Conservation (phyloP, 2,113 vertebrate species). For the Festucalex cinctus region DNA sequence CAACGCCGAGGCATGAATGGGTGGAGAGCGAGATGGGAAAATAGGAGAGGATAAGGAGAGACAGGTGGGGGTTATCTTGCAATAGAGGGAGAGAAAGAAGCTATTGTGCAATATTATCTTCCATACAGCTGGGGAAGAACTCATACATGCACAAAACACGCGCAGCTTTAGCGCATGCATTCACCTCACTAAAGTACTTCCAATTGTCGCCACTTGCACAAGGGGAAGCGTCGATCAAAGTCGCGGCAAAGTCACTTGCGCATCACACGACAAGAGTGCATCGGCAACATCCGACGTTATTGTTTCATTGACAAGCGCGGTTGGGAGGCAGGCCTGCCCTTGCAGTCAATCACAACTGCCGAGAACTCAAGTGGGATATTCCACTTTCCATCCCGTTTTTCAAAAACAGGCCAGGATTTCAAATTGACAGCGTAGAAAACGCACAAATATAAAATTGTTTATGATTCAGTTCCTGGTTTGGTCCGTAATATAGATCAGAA, state of each 20-base stretch:
- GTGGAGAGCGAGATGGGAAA: slow-evolving; percentile 37
- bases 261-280: neutral
- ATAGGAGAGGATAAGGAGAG: slow-evolving; percentile 53
- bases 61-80: slow-evolving; percentile 63
- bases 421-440: too few relatives aligned
- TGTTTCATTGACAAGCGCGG: neutral
- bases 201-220: slow-evolving; percentile 3
- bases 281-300: neutral
- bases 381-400: too few relatives aligned
- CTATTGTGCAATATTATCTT: slow-evolving; percentile 51
- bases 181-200: slow-evolving; percentile 3
- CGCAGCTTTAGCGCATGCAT: neutral
- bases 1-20: slow-evolving; percentile 46
- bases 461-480: too few relatives aligned
- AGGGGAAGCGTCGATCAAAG: neutral
- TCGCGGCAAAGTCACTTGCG: neutral
- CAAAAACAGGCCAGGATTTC: too few relatives aligned
- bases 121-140: slow-evolving; percentile 32
- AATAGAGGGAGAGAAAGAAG: slow-evolving; percentile 23
- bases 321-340: too few relatives aligned
- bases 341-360: too few relatives aligned
- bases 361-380: too few relatives aligned
- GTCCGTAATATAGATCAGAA: too few relatives aligned
- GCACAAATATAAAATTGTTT: too few relatives aligned
- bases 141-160: slow-evolving; percentile 35